phyloP scores from a whole-genome alignment of 2,113 vertebrate species.

The Petroica traversi region DNA sequence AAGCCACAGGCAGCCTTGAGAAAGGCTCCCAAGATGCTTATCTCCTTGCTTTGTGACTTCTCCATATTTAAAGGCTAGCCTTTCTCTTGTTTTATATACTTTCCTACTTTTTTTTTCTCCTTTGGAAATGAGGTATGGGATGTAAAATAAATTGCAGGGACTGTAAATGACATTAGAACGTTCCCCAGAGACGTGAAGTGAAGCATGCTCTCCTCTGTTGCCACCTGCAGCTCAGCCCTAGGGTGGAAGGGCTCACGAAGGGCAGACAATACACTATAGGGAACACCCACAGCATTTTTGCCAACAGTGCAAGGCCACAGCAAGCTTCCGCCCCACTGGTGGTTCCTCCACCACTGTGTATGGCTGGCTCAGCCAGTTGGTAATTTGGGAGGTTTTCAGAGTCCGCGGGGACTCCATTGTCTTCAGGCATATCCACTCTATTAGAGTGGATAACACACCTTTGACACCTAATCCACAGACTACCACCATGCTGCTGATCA shows the following conservation, averaged over 20 bases:
- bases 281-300: background rate
- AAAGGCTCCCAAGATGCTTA: background rate
- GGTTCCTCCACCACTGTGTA: background rate
- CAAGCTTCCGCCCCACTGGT: background rate
- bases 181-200: background rate
- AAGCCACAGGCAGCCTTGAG: background rate
- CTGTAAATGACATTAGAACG: background rate
- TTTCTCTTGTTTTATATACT: background rate
- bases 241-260: background rate
- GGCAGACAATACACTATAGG: background rate
- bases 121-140: background rate
- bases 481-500: background rate
- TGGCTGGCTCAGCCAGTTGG: background rate
- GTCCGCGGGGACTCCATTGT: background rate
- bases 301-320: background rate
- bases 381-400: rapidly evolving
- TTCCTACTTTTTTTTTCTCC: background rate
- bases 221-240: background rate
- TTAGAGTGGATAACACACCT: background rate
- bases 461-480: background rate
- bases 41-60: background rate
- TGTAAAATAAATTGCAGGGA: background rate
- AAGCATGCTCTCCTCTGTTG: background rate
- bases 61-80: background rate
- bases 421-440: background rate